These are phyloP conservation scores for Coryphaenoides rupestris DNA, from an alignment of 2,113 vertebrate species.

Conservation along the genomic window DNA sequence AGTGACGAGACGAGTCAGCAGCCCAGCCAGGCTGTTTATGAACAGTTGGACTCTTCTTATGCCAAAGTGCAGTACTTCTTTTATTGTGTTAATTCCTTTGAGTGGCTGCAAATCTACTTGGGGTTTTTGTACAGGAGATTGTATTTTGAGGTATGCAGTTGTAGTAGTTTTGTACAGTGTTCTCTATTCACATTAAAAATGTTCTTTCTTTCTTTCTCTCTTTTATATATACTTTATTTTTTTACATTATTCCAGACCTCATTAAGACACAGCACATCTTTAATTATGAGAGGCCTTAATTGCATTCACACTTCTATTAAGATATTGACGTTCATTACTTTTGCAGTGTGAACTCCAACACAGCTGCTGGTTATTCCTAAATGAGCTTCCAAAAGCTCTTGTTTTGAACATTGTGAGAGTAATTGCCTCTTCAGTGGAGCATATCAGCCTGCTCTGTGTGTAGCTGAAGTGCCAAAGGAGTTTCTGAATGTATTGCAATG, in stretches of 20 bases:
- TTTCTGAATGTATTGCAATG: conserved; percentile 8
- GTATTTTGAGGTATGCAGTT: too few relatives aligned
- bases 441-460: conserved; percentile 13
- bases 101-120: too few relatives aligned
- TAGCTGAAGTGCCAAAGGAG: not conserved
- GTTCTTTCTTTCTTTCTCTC: conserved; percentile 11
- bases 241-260: conserved; percentile 8
- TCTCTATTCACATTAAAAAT: too few relatives aligned
- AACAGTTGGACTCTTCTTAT: too few relatives aligned
- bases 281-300: conserved; percentile 48
- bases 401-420: conserved; percentile 30
- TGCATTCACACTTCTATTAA: conserved; percentile 28
- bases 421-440: conserved; percentile 40
- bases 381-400: conserved; percentile 10
- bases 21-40: too few relatives aligned
- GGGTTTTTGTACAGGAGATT: too few relatives aligned
- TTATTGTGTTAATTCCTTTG: too few relatives aligned
- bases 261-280: conserved; percentile 9
- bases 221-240: not conserved
- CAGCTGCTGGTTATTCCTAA: conserved; percentile 34
- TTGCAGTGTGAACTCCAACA: conserved; percentile 6
- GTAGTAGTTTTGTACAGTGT: too few relatives aligned
- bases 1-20: too few relatives aligned
- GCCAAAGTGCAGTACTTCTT: too few relatives aligned
- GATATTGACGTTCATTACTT: conserved; percentile 40